phyloP scores from a whole-genome alignment of 92 coral and sea anemone genomes.

The Epizoanthus fatuus region DNA sequence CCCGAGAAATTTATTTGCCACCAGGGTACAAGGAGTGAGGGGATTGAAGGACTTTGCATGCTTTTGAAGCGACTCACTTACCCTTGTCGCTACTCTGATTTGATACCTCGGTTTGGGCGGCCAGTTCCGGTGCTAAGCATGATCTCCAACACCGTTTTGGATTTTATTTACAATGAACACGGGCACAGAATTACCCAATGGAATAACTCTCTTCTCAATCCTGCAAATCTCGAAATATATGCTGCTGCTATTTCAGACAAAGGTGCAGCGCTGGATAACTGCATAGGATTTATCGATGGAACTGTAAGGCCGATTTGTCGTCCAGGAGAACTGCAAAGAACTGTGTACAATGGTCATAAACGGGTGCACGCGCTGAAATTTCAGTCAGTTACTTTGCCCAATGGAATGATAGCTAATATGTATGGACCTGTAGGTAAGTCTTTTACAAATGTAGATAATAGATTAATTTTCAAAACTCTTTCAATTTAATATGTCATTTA shows the following conservation, averaged over 20 bases:
- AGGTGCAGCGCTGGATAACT: slow-evolving; percentile 27
- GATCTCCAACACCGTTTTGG: slow-evolving; percentile 21
- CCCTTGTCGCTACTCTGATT: background rate
- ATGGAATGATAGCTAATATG: slow-evolving; percentile 24
- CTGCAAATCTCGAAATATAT: background rate
- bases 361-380: slow-evolving; percentile 13
- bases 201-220: slow-evolving; percentile 7
- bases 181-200: slow-evolving; percentile 28
- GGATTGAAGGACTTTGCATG: too few species aligned
- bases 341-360: slow-evolving; percentile 18
- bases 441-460: too few species aligned
- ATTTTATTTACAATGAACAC: slow-evolving; percentile 16
- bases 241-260: slow-evolving; percentile 16
- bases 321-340: slow-evolving; percentile 25
- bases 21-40: too few species aligned
- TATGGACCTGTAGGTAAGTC: slow-evolving; percentile 20
- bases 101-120: slow-evolving; percentile 18
- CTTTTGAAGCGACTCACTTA: too few species aligned
- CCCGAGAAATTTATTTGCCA: too few species aligned
- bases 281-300: slow-evolving; percentile 20
- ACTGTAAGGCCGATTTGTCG: slow-evolving; percentile 18
- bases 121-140: slow-evolving; percentile 30
- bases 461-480: background rate
- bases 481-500: too few species aligned
- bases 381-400: slow-evolving; percentile 15